Base-by-base conservation (phyloP, 2,113 vertebrate species). In the Callionymus lyra region DNA sequence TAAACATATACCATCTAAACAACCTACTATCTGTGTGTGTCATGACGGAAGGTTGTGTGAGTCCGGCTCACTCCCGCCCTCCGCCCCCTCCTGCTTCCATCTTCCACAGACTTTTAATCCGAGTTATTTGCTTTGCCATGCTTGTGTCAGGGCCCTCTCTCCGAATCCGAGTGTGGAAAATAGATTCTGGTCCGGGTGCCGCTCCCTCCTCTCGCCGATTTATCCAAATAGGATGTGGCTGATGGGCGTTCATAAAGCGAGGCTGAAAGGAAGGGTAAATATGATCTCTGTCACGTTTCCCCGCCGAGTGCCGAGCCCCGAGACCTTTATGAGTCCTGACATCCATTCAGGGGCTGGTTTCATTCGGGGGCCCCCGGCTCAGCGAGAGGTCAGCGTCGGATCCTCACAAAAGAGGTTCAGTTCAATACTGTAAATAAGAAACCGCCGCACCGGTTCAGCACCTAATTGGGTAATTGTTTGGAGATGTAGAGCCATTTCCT, bases 71-170 rank as follows among this genome's bases (percentile, higher is more conserved):
- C 58, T 61, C 74, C 68, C 65, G 76, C 54, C 61, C 70, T 72
- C 78, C 72, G 64, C 52, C 72, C 68, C 61, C 72, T 76, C 77
- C 67, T 72, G 68, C 68, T 72, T 65, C 70, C 65, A 70, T 74
- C 64, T 72, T 72, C 81, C 73, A 80, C 65, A 63, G 66, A 62
- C 77, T 81, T 82, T 85, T 81, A 81, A 81, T 81, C 78, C 68
- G 53, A 65, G 70, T 78, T 81, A 81, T 81, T 78, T 76, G 76
- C 81, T 82, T 84, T 84, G 79, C 77, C 82, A 86, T 82, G 76
- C 77, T 74, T 70, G 70, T 74, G 80, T 79, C 70, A 73, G 66
- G 59, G 63, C 76, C 68, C 40, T 40, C 68, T 70, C 65, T 81
- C n/a, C n/a, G 74, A 80, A 82, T 67, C n/a, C 64, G 59, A 72